Base-by-base conservation (phyloP, 2,113 vertebrate species). In the Oxyura jamaicensis region DNA sequence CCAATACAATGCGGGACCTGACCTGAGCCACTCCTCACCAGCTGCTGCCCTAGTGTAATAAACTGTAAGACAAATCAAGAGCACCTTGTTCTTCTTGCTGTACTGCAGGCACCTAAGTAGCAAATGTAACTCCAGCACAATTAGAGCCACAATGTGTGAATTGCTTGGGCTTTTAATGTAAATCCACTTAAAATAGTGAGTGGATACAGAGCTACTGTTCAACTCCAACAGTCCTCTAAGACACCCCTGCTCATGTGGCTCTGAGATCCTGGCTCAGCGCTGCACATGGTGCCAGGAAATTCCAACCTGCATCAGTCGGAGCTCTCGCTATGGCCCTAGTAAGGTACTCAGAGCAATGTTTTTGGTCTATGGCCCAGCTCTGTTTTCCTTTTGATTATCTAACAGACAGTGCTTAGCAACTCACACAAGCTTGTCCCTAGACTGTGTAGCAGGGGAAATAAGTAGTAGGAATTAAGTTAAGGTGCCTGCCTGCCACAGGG, bases 341-440 rank as follows among this genome's bases (percentile, higher is more conserved):
- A 93, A 80, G 65, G 92, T 67, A 82, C 90, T 69, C 60, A 25
- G 80, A 81, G 53, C 79, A 83, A 35, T 16, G 52, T 4, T 91
- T 80, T 90, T 93, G 75, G 65, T 91, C 86, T 65, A 48, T 22
- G 52, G 63, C 87, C 83, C 75, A 90, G 76, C 72, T 88, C 85
- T 94, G 76, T 95, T 96, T 96, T 71, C 58, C 77, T 89, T 97
- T 87, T 94, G 88, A 95, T 96, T 96, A 91, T 58, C 80, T 88
- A 66, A 86, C 77, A 79, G 80, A 72, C 62, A 89, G 80, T 62
- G 88, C 93, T 84, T 95, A 96, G 93, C 90, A 94, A 96, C 91
- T 39, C 53, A 82, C 73, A 72, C 50, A 83, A 88, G 48, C 44
- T 81, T 52, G 20, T 28, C 41, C 48, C 66, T 78, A 83, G 68